Percentiles rank a stretch among this genome's conserved stretches.
These are phyloP conservation scores for Caenorhabditis wallacei DNA, from an alignment of 2,888 invertebrate genomes.

Conservation along the genomic window DNA sequence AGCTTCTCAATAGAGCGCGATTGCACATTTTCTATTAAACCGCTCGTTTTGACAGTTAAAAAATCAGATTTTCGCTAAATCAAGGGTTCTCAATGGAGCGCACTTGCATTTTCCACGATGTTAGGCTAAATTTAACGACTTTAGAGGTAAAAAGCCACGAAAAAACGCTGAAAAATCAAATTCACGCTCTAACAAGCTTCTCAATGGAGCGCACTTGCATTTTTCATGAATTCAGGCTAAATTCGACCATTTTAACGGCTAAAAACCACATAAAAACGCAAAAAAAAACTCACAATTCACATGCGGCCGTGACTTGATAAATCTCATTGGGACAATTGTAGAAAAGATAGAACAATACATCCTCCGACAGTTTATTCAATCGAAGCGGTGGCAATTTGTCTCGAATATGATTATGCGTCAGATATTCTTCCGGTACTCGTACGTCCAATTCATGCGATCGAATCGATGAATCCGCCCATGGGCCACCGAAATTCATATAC, in stretches of 20 bases:
- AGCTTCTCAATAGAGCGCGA: too few relatives aligned
- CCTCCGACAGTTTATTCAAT: conserved; percentile 93
- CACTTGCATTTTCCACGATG: too few relatives aligned
- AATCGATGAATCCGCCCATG: conserved; percentile 98
- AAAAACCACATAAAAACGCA: neutral
- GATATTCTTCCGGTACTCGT: conserved; percentile 88
- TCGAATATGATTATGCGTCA: conserved; percentile 95
- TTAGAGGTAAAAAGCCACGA: too few relatives aligned
- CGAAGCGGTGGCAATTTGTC: conserved; percentile 91
- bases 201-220: too few relatives aligned
- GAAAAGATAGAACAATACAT: conserved; percentile 98
- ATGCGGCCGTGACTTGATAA: conserved; percentile 96
- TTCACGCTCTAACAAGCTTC: too few relatives aligned
- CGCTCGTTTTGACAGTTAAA: too few relatives aligned
- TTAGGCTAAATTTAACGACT: too few relatives aligned
- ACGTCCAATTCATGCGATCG: conserved; percentile 94
- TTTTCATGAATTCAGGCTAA: neutral
- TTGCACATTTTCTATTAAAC: too few relatives aligned
- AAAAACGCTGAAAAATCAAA: too few relatives aligned
- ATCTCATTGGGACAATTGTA: conserved; percentile 99
- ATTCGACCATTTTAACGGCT: too few relatives aligned
- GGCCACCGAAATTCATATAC: conserved; percentile 98
- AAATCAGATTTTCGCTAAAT: too few relatives aligned
- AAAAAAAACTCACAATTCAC: conserved; percentile 77
- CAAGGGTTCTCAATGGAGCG: too few relatives aligned